phyloP scores from a whole-genome alignment of 2,888 invertebrate species.

The Stegophylla sp. region DNA sequence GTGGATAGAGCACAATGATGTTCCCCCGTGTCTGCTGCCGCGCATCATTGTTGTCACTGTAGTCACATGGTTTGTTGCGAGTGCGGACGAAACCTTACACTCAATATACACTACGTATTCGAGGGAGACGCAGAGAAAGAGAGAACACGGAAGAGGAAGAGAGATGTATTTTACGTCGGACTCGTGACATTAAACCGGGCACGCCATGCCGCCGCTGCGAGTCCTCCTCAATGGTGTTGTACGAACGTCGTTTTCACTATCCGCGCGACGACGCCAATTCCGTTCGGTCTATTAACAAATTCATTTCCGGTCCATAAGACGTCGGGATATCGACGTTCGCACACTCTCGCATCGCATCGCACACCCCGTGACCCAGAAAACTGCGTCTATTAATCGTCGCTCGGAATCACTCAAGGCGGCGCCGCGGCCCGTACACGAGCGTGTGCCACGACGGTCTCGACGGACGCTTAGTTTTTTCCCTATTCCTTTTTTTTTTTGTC shows the following conservation, averaged over 20 bases:
- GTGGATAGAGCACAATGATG: no score
- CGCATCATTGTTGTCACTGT: no score
- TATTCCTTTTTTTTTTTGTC: not conserved
- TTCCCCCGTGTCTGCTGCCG: no score
- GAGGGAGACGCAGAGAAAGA: not conserved
- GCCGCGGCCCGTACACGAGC: not conserved
- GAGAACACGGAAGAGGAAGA: not conserved
- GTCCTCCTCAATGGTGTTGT: no score
- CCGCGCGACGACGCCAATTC: not conserved
- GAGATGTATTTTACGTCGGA: not conserved
- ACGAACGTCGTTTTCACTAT: not conserved
- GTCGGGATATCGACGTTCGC: not conserved
- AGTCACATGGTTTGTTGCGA: no score
- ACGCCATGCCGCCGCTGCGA: no score
- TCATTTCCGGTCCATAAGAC: slow-evolving; percentile 34
- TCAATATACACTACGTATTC: no score
- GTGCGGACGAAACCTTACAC: no score
- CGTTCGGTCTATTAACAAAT: slow-evolving; percentile 17
- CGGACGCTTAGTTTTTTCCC: not conserved
- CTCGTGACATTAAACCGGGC: not conserved
- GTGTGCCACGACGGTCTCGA: not conserved
- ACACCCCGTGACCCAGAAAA: not conserved
- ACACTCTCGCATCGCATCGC: not conserved
- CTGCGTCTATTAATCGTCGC: not conserved
- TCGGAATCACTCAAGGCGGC: not conserved